Conservation (phyloP, 1,140 invertebrate species). For the Micrasema minimum region DNA sequence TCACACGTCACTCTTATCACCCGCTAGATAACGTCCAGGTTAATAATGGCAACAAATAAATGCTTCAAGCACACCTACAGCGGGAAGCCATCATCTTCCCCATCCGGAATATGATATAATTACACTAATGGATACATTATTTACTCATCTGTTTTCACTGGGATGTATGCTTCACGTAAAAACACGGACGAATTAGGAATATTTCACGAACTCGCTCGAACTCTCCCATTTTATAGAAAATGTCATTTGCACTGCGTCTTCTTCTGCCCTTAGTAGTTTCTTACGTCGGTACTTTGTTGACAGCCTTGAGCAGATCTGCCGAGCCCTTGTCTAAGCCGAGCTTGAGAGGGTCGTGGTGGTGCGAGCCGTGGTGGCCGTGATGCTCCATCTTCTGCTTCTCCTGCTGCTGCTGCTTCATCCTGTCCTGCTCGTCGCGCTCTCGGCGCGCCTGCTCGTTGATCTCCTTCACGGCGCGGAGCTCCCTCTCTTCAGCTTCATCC, state of each 20-base stretch:
- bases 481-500: slow-evolving; percentile 99
- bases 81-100: slow-evolving; percentile 16
- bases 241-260: slow-evolving; percentile 10
- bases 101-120: slow-evolving; percentile 42
- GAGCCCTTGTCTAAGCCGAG: slow-evolving; percentile 73
- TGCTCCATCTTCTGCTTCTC: slow-evolving; percentile 83
- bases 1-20: neutral
- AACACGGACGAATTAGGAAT: slow-evolving; percentile 55
- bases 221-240: too few species aligned
- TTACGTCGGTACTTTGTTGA: slow-evolving; percentile 76
- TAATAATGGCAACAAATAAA: slow-evolving; percentile 67
- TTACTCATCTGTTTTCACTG: slow-evolving; percentile 54
- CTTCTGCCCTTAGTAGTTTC: slow-evolving; percentile 53
- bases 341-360: slow-evolving; percentile 69
- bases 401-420: slow-evolving; percentile 89
- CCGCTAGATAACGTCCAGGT: slow-evolving; percentile 17
- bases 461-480: slow-evolving; percentile 90
- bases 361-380: slow-evolving; percentile 66
- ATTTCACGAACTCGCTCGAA: slow-evolving; percentile 34
- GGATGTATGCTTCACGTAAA: slow-evolving; percentile 51
- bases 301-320: slow-evolving; percentile 72
- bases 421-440: slow-evolving; percentile 89
- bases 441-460: slow-evolving; percentile 93
- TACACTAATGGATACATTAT: slow-evolving; percentile 53
- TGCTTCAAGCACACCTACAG: slow-evolving; percentile 64